Evolutionary conservation across 2,888 invertebrate genomes (phyloP), one percentile per base, ranked within the genome.

Genomic region (Xylota sylvarum): DNA sequence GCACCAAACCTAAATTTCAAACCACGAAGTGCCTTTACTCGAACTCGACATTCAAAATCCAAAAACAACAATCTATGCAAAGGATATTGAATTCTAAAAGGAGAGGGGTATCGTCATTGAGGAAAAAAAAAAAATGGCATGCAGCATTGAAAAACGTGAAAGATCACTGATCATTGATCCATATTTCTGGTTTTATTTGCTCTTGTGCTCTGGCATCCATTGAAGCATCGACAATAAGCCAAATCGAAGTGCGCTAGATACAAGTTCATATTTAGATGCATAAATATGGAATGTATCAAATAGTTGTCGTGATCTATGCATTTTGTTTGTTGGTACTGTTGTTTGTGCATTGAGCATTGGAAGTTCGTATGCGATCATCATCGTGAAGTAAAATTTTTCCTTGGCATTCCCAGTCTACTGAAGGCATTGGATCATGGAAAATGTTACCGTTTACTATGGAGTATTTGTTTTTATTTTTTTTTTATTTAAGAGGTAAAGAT

Each of bases 101-200:
- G 23, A 46, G 35, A 19, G 32, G 14, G 17, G 46, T 6, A 73
- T 70, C 74, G 37, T 58, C 64, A 72, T 58, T 77, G 40, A 64
- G 52, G 30, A 73, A 78, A 77, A 83, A 72, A 72, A 73, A 78
- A 77, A 83, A 72, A 72, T 81, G 35, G 77, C 86, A 86, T 86
- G 86, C 86, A 81, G 43, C 86, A 86, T 81, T 86, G 81, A 73
- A 81, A 81, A 86, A 86, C 86, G 86, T 86, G 86, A 86, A 86
- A 86, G 86, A 86, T 86, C 86, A 86, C 86, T 77, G 86, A 86
- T 86, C 81, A 77, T 67, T 86, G 85, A 86, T 86, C 86, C 81
- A 86, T 86, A 86, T 86, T 86, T 84, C 74, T 77, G 43, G 56
- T 67, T 77, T 72, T 65, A 48, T 79, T 85, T 76, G 46, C 67